Evolutionary conservation across 2,888 invertebrate species (phyloP), one percentile per base, ranked within the genome.

Genomic region (Rhagium mordax): DNA sequence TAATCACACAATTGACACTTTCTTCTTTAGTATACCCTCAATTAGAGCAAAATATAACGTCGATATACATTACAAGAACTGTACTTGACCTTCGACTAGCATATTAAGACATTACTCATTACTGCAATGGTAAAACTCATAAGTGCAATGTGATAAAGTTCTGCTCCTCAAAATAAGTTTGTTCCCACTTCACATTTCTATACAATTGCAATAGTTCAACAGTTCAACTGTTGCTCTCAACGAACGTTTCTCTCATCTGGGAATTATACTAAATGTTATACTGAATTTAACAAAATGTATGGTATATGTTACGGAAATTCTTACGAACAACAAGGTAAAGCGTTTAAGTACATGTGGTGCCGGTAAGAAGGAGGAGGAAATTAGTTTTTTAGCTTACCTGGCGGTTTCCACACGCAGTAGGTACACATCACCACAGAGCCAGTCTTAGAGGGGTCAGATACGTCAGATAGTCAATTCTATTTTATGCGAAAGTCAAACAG

Each of bases 181-280:
- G n/a, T n/a, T n/a, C n/a, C n/a, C n/a, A n/a, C n/a, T n/a, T n/a
- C n/a, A n/a, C n/a, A n/a, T n/a, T n/a, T n/a, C n/a, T n/a, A n/a
- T n/a, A 33, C 33, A 33, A 33, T 10, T 2, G 8, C 3, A 5
- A 33, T 33, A 10, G 2, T 5, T 33, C 29, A 13, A 10, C 33
- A n/a, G n/a, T n/a, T n/a, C n/a, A n/a, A 41, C 5, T n/a, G 41
- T 41, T 8, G 13, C 41, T 41, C 13, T 41, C 41, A 10, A 55
- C 33, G 53, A 65, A 55, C 15, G 53, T 65, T 65, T 65, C 51
- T 65, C 51, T 65, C 65, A 65, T 5, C 65, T 65, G 47, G 48
- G 47, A 47, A 47, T 48, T 60, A n/a, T 61, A 47, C 29, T 60
- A 13, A 60, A 60, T 60, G 59, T 29, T 59, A 33, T 24, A 24